A percentile compares a stretch with the other conserved stretches of the same genome.
phyloP scores from a whole-genome alignment of 2,797 vertebrate genomes.

The Crenuchus spilurus region DNA sequence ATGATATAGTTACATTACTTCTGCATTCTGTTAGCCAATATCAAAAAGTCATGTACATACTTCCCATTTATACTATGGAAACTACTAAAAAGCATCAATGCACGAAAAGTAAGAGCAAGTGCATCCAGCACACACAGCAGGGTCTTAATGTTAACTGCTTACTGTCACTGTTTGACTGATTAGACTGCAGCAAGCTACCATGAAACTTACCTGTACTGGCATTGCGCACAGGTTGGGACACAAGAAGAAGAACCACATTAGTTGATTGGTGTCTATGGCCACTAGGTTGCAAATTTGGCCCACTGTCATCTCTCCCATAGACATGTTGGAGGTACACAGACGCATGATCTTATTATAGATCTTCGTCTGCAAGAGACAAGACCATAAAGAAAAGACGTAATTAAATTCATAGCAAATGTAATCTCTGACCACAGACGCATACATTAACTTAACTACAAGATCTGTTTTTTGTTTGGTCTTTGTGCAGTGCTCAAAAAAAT shows the following conservation, averaged over 20 bases:
- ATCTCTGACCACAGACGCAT: background rate
- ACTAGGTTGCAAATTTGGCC: conserved; percentile 97
- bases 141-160: background rate
- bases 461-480: background rate
- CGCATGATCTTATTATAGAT: conserved; percentile 99
- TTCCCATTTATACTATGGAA: too few species aligned
- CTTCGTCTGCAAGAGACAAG: conserved; percentile 82
- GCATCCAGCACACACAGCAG: background rate
- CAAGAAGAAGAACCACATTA: conserved; percentile 99
- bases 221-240: conserved; percentile 98
- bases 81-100: background rate
- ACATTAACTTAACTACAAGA: background rate
- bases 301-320: conserved; percentile 95
- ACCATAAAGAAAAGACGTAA: background rate
- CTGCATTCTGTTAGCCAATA: too few species aligned
- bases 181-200: background rate
- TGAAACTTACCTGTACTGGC: conserved; percentile 90
- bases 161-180: background rate
- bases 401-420: background rate
- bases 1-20: too few species aligned
- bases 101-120: background rate
- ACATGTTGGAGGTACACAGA: conserved; percentile 96
- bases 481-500: too few species aligned
- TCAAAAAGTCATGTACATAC: too few species aligned
- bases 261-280: conserved; percentile 96